Conservation (phyloP, 2,113 vertebrate species). For the Rhinolophus sinicus region DNA sequence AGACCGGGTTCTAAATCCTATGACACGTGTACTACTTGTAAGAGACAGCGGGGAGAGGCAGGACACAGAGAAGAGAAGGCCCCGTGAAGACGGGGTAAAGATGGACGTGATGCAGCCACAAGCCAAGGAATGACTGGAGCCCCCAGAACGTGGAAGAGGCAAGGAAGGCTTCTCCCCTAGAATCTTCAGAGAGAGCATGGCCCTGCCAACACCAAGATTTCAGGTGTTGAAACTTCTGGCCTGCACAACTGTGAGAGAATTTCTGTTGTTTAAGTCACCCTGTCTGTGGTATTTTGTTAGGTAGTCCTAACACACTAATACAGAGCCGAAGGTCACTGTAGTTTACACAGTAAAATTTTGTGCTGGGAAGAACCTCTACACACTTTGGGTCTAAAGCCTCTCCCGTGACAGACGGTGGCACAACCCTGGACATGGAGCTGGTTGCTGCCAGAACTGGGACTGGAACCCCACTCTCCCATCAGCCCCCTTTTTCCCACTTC, state of each 20-base stretch:
- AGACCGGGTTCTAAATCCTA: not conserved
- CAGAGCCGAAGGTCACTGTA: rapidly evolving
- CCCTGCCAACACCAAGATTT: not conserved
- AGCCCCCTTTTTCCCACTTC: rapidly evolving
- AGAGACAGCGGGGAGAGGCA: not conserved
- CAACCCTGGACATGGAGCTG: rapidly evolving
- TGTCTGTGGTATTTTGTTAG: not conserved
- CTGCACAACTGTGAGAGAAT: not conserved
- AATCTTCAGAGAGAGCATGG: not conserved
- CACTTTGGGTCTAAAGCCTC: not conserved
- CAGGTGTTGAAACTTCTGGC: not conserved
- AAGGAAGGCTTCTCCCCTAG: not conserved
- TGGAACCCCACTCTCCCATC: not conserved
- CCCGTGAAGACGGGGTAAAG: not conserved
- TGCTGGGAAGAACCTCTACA: not conserved
- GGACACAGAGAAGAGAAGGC: not conserved
- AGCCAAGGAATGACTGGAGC: not conserved
- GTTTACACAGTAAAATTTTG: not conserved
- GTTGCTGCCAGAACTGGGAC: not conserved
- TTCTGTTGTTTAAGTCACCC: not conserved
- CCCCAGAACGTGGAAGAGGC: not conserved
- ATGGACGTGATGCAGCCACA: rapidly evolving
- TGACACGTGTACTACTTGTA: not conserved
- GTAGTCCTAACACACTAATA: not conserved
- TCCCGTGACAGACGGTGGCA: rapidly evolving